These are phyloP conservation scores for Cotesia glomerata DNA, from an alignment of 1,140 invertebrate genomes.

Conservation along the genomic window DNA sequence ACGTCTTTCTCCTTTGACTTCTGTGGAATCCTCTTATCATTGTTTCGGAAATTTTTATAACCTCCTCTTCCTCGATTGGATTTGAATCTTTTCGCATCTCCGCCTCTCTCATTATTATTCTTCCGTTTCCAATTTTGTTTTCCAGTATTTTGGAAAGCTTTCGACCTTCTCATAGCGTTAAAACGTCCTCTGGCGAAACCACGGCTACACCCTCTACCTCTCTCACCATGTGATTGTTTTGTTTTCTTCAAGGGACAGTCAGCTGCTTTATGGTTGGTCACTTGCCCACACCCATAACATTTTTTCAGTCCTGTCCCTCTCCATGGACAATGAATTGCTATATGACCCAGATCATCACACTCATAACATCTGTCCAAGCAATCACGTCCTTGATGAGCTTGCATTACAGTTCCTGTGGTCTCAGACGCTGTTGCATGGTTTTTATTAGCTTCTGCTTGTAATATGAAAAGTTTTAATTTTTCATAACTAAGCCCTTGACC, in stretches of 20 bases:
- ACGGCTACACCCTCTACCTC: background rate
- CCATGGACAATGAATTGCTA: background rate
- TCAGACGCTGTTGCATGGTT: conserved; percentile 6
- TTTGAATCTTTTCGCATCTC: no score
- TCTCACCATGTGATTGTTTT: background rate
- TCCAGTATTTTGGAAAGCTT: no score
- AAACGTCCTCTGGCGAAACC: background rate
- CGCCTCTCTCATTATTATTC: no score
- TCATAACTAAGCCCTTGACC: conserved; percentile 30
- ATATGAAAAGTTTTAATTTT: conserved; percentile 32
- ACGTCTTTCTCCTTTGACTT: no score
- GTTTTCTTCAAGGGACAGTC: background rate
- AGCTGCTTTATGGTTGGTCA: background rate
- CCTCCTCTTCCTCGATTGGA: no score
- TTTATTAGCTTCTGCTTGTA: conserved; percentile 29
- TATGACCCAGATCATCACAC: conserved; percentile 15
- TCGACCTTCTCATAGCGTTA: no score
- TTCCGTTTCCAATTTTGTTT: no score
- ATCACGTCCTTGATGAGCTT: background rate
- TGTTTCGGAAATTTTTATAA: no score
- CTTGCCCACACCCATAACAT: background rate
- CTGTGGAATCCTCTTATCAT: no score
- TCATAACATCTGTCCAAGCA: conserved; percentile 13
- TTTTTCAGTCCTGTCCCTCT: conserved; percentile 1
- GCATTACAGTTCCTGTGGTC: background rate